Conservation (phyloP, 2,888 invertebrate species). For the Diplazon laetatorius region DNA sequence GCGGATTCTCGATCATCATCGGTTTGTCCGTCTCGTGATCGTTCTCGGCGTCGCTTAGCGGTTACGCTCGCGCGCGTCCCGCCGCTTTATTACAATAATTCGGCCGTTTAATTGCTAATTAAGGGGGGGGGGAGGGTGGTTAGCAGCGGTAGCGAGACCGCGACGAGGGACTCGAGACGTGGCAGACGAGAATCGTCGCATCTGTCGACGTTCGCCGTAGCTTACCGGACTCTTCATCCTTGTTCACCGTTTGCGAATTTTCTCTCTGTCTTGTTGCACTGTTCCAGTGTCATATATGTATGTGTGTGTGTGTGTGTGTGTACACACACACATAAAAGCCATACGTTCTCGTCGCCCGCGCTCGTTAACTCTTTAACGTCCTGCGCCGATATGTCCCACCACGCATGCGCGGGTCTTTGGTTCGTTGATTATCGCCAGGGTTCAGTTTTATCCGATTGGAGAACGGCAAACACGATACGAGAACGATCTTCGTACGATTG, state of each 20-base stretch:
- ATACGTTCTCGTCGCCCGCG: slow-evolving; percentile 51
- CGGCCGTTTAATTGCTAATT: slow-evolving; percentile 79
- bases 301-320: slow-evolving; percentile 7
- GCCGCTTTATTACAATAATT: slow-evolving; percentile 79
- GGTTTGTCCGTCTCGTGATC: no score
- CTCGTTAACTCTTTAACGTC: slow-evolving; percentile 62
- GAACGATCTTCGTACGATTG: slow-evolving; percentile 30
- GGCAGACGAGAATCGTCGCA: slow-evolving; percentile 68
- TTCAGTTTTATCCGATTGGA: slow-evolving; percentile 19
- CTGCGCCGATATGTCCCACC: slow-evolving; percentile 54
- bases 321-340: background rate
- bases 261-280: slow-evolving; percentile 5
- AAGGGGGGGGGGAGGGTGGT: no score
- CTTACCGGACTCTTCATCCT: slow-evolving; percentile 23
- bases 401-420: slow-evolving; percentile 41
- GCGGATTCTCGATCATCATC: background rate
- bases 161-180: slow-evolving; percentile 46
- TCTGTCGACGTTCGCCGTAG: slow-evolving; percentile 72
- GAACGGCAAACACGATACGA: slow-evolving; percentile 23
- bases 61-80: slow-evolving; percentile 60
- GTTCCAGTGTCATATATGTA: slow-evolving; percentile 16
- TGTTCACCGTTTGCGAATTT: slow-evolving; percentile 52
- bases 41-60: slow-evolving; percentile 41
- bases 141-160: slow-evolving; percentile 39
- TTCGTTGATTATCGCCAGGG: slow-evolving; percentile 58